Base-by-base conservation (phyloP, 2,113 vertebrate genomes). In the Melanotaenia duboulayi region DNA sequence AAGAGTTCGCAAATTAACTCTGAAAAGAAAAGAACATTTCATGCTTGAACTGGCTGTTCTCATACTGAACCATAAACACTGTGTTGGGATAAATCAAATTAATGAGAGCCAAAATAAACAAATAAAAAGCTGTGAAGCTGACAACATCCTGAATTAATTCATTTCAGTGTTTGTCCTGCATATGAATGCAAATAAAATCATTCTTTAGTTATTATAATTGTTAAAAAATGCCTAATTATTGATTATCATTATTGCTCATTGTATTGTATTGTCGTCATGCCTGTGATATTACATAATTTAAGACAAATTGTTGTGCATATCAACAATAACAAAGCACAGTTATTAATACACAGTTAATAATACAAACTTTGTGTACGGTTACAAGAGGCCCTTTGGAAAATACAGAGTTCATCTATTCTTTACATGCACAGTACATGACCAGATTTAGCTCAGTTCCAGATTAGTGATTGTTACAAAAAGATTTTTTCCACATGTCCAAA, bases 31-130 rank as follows among this genome's bases (percentile, higher is more conserved):
- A 64, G 74, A 52, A 70, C 52, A 69, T 81, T 89, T 85, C 65
- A 79, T 77, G 72, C 71, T 75, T 77, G 74, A 57, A 73, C 23
- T 59, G 61, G 51, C 71, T 51, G 68, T 68, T 83, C 68, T 83
- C 46, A 37, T 19, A 32, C 49, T 42, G 61, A 71, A 71, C 37
- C 32, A 55, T 65, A 76, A 70, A 77, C 25, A 16, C 56, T 3
- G 54, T 74, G 81, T 66, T 69, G 14, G 78, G 68, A 82, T 71
- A 77, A 74, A 75, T 84, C 59, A 1, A 50, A 70, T 60, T 84
- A 84, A 82, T 84, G 78, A 81, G 68, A 61, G 55, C 54, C 50
- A 13, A 50, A 74, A 46, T 57, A 24, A 35, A 61, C 32, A 35
- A 35, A 35, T 35, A 35, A 35, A 35, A 35, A 5, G 32, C 32